Conservation (phyloP, 1,140 invertebrate species). For the Chymomyza costata region DNA sequence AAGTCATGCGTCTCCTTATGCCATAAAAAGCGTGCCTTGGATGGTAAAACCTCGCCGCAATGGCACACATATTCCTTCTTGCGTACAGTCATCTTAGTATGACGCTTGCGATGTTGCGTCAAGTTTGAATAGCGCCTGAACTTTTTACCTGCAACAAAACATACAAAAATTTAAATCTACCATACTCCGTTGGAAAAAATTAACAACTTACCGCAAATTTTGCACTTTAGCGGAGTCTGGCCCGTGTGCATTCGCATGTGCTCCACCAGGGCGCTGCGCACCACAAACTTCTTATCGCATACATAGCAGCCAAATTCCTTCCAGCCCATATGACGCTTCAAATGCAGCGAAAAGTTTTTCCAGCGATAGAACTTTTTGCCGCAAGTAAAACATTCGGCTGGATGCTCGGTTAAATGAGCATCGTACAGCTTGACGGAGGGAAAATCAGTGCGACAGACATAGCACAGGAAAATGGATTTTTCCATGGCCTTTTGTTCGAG, state of each 20-base stretch:
- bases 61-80: constrained; percentile 88
- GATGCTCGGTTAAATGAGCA: constrained; percentile 85
- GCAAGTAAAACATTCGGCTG: constrained; percentile 86
- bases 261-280: constrained; percentile 85
- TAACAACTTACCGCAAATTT: constrained; percentile 80
- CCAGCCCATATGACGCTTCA: constrained; percentile 86
- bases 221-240: constrained; percentile 87
- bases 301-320: constrained; percentile 80
- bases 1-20: constrained; percentile 89
- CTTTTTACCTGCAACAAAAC: constrained; percentile 77
- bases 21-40: constrained; percentile 88
- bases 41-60: constrained; percentile 88
- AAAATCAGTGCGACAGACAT: constrained; percentile 78
- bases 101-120: constrained; percentile 86
- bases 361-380: constrained; percentile 85
- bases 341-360: constrained; percentile 84
- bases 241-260: constrained; percentile 89
- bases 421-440: constrained; percentile 78
- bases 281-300: constrained; percentile 89
- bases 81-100: constrained; percentile 81
- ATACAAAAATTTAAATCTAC: constrained; percentile 1
- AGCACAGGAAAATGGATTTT: constrained; percentile 75
- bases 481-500: constrained; percentile 68
- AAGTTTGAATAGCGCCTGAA: constrained; percentile 90
- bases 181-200: no score